Evolutionary conservation across 2,888 invertebrate genomes (phyloP).

Genomic region (Corythucha ciliata): DNA sequence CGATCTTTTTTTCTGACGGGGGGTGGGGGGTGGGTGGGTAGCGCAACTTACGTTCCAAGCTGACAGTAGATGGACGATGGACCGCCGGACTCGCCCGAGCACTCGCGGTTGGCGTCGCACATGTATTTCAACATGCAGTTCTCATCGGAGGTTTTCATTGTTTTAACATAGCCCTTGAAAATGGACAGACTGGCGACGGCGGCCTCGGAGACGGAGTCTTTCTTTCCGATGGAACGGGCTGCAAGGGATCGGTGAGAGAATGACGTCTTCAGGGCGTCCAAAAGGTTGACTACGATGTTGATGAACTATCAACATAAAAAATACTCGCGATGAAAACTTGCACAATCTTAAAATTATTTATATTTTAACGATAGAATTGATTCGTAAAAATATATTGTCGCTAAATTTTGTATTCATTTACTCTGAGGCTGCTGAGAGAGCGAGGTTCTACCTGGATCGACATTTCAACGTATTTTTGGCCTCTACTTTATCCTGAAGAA

Average conservation of each 20-base stretch:
- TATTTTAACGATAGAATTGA: neutral
- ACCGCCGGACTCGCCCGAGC: conserved; percentile 65
- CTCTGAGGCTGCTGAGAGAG: too few relatives aligned
- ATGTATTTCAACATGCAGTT: conserved; percentile 77
- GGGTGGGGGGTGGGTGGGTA: too few relatives aligned
- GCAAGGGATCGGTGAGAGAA: conserved; percentile 82
- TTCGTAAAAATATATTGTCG: neutral
- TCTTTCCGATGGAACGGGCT: conserved; percentile 74
- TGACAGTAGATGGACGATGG: conserved; percentile 75
- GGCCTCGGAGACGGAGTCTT: conserved; percentile 83
- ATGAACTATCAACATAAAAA: conserved; percentile 59
- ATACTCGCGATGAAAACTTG: neutral
- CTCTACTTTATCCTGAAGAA: too few relatives aligned
- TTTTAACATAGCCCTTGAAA: conserved; percentile 78
- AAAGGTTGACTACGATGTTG: conserved; percentile 79
- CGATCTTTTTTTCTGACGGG: too few relatives aligned
- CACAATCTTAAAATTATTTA: neutral
- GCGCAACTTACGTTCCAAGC: conserved; percentile 81
- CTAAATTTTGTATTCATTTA: too few relatives aligned
- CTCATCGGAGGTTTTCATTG: conserved; percentile 63
- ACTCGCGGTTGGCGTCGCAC: conserved; percentile 83
- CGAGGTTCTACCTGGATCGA: too few relatives aligned
- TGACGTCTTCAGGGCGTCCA: conserved; percentile 85
- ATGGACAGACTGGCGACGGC: conserved; percentile 78
- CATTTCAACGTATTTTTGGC: too few relatives aligned